phyloP scores from a whole-genome alignment of 2,113 vertebrate species.

The Channa argus region DNA sequence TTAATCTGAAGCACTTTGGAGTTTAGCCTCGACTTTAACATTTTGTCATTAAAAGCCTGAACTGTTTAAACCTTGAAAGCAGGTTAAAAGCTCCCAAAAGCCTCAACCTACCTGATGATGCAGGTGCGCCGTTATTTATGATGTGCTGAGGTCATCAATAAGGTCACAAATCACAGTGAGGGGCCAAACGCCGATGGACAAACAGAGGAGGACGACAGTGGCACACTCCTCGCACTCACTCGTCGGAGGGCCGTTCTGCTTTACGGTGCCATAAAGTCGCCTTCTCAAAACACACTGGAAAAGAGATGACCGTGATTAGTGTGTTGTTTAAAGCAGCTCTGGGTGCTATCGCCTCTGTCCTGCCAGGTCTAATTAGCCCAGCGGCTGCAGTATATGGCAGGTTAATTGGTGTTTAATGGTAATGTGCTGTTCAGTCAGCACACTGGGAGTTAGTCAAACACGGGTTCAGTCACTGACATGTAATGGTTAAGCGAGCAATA shows the following conservation, averaged over 20 bases:
- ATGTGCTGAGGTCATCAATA: not conserved
- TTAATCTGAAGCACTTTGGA: too few relatives aligned
- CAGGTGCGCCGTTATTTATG: constrained; percentile 40
- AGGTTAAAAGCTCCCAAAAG: too few relatives aligned
- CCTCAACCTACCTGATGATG: not conserved
- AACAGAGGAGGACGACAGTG: constrained; percentile 31
- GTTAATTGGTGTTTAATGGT: constrained; percentile 67
- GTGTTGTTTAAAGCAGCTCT: constrained; percentile 76
- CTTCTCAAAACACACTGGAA: constrained; percentile 79
- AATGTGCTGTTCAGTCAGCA: constrained; percentile 46
- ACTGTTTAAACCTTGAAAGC: too few relatives aligned
- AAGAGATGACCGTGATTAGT: constrained; percentile 78
- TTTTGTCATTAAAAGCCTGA: too few relatives aligned
- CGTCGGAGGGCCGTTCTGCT: constrained; percentile 48
- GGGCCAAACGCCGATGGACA: constrained; percentile 22
- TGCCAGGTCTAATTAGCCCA: constrained; percentile 79
- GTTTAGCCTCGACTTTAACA: too few relatives aligned
- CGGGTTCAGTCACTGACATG: not conserved
- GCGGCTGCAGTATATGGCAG: constrained; percentile 75
- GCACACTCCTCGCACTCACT: constrained; percentile 62
- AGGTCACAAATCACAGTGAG: constrained; percentile 29
- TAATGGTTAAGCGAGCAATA: too few relatives aligned
- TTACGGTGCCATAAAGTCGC: constrained; percentile 85
- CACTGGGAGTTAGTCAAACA: constrained; percentile 48
- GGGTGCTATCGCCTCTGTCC: constrained; percentile 79